Percentiles rank a stretch among this genome's conserved stretches.
Evolutionary conservation across 2,113 vertebrate species (phyloP).

Genomic region (Polyodon spathula): DNA sequence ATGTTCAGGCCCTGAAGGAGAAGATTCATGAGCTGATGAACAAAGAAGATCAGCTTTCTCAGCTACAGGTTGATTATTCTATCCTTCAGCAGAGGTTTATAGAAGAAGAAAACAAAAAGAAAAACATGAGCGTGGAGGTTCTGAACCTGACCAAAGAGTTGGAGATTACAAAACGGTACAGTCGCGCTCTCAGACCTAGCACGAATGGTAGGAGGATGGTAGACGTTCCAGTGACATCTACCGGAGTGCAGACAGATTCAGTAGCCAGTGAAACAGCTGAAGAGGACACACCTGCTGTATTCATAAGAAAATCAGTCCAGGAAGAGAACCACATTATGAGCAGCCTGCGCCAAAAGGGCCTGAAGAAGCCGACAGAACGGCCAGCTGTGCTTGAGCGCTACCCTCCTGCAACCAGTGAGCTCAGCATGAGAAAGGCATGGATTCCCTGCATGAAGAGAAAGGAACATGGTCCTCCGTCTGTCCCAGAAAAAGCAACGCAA

Average conservation of each 20-base stretch:
- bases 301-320: constrained; percentile 84
- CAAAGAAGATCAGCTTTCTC: constrained; percentile 90
- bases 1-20: constrained; percentile 87
- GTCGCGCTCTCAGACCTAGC: constrained; percentile 75
- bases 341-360: constrained; percentile 74
- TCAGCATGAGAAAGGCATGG: constrained; percentile 70
- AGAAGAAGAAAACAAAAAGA: constrained; percentile 78
- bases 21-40: constrained; percentile 95
- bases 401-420: constrained; percentile 72
- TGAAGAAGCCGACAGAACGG: constrained; percentile 68
- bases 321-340: constrained; percentile 95
- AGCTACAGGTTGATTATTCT: constrained; percentile 79
- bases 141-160: constrained; percentile 70
- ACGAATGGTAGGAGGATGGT: constrained; percentile 77
- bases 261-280: constrained; percentile 49
- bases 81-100: constrained; percentile 77
- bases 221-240: constrained; percentile 73
- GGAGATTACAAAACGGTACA: constrained; percentile 78
- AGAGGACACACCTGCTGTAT: constrained; percentile 82
- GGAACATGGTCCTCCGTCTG: constrained; percentile 47
- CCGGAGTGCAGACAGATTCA: constrained; percentile 77
- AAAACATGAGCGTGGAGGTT: constrained; percentile 71
- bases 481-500: constrained; percentile 56
- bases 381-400: constrained; percentile 77
- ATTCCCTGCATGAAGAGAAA: constrained; percentile 84